phyloP scores from a whole-genome alignment of 23 tunicate species.

The Oikopleura albicans region DNA sequence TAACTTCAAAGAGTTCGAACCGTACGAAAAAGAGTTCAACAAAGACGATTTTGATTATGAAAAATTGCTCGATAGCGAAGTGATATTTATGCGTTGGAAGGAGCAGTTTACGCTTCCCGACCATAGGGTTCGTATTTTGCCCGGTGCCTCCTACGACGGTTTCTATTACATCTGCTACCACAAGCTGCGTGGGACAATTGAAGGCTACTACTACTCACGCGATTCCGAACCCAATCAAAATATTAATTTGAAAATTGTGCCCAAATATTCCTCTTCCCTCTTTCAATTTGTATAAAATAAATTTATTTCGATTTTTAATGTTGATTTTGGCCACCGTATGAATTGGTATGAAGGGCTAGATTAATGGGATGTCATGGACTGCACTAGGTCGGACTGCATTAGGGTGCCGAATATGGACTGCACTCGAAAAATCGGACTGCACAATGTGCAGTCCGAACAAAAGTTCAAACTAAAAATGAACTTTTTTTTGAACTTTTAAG shows the following conservation, averaged over 20 bases:
- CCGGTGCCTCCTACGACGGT: slow-evolving; percentile 88
- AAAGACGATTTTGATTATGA: slow-evolving; percentile 58
- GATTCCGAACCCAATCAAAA: slow-evolving; percentile 32
- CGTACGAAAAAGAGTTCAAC: slow-evolving; percentile 52
- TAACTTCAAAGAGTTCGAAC: slow-evolving; percentile 43
- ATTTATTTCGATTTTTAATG: too few relatives aligned
- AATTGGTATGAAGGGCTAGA: too few relatives aligned
- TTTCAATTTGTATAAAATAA: neutral
- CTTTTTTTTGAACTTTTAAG: too few relatives aligned
- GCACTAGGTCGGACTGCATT: too few relatives aligned
- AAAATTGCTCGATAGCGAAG: slow-evolving; percentile 41
- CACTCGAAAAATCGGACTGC: too few relatives aligned
- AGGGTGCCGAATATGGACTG: too few relatives aligned
- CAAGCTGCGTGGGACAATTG: slow-evolving; percentile 50
- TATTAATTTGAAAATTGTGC: neutral
- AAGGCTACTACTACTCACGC: slow-evolving; percentile 65
- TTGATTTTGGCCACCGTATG: too few relatives aligned
- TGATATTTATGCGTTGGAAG: slow-evolving; percentile 98
- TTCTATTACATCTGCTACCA: slow-evolving; percentile 83
- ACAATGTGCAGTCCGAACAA: too few relatives aligned
- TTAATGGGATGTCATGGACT: too few relatives aligned
- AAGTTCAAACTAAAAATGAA: too few relatives aligned
- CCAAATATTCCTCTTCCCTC: neutral
- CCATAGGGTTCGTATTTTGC: slow-evolving; percentile 53
- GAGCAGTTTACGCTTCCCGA: slow-evolving; percentile 87